These are phyloP conservation scores for Psilopsiagon aymara DNA, from an alignment of 2,113 vertebrate species.

Conservation along the genomic window DNA sequence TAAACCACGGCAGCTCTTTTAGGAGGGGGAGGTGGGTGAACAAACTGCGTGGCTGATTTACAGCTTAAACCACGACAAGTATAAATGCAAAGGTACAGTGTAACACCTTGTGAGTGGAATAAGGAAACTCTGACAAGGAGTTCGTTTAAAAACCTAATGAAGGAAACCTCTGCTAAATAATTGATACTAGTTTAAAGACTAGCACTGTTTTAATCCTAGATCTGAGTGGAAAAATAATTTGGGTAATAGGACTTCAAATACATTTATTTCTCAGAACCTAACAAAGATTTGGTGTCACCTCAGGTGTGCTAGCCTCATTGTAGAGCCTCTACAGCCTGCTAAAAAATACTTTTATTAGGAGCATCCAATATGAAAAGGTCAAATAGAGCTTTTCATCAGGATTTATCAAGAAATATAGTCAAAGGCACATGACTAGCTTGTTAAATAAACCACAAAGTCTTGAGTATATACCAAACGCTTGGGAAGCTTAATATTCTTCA, in stretches of 20 bases:
- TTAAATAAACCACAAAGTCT: not conserved
- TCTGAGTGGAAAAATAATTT: not conserved
- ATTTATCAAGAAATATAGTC: not conserved
- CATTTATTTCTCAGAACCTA: not conserved
- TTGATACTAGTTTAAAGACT: not conserved
- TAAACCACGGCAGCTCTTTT: no score
- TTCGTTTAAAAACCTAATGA: not conserved
- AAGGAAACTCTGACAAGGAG: not conserved
- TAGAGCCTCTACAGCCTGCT: not conserved
- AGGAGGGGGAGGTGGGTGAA: no score
- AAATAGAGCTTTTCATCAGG: not conserved
- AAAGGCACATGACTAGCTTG: not conserved
- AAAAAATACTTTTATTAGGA: not conserved
- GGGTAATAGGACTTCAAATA: not conserved
- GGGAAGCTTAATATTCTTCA: not conserved
- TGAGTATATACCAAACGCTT: not conserved
- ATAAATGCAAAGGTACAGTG: not conserved
- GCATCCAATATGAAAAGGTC: not conserved
- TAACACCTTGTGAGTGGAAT: not conserved
- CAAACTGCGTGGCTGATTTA: no score
- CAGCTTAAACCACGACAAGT: not conserved
- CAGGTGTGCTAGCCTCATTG: not conserved
- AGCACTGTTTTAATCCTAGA: not conserved
- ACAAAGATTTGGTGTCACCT: not conserved
- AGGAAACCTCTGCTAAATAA: not conserved